phyloP scores from a whole-genome alignment of 53 echinoderm and acorn worm species.

The Astropecten irregularis region DNA sequence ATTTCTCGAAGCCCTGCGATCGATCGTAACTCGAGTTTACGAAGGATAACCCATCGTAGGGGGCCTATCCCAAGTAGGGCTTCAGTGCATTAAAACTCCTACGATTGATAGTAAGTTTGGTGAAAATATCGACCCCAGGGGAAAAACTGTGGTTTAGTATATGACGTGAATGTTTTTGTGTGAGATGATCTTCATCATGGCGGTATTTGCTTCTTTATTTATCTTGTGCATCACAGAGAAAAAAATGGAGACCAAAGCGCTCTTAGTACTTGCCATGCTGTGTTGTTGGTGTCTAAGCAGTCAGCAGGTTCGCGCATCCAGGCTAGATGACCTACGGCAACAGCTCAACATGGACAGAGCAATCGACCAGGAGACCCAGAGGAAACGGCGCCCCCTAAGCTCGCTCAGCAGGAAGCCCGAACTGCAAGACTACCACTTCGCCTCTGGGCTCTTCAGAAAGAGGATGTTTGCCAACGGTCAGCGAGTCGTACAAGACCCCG shows the following conservation, averaged over 20 bases:
- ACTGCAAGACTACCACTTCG: conserved; percentile 38
- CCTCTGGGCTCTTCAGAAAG: conserved; percentile 35
- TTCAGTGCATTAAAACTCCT: too few species aligned
- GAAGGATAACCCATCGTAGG: too few species aligned
- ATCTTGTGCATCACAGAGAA: too few species aligned
- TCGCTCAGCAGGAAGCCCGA: conserved; percentile 40
- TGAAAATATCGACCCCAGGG: too few species aligned
- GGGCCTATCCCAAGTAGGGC: too few species aligned
- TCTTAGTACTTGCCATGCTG: conserved; percentile 8
- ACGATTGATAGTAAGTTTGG: too few species aligned
- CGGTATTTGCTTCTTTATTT: too few species aligned
- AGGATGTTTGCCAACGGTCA: conserved; percentile 37
- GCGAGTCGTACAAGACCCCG: conserved; percentile 2
- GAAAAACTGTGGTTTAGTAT: too few species aligned
- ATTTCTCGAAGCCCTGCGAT: too few species aligned
- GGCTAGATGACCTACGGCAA: conserved; percentile 38
- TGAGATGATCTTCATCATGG: too few species aligned
- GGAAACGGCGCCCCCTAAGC: conserved; percentile 39
- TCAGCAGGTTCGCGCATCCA: conserved; percentile 25
- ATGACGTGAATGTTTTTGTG: too few species aligned
- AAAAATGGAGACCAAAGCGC: conserved; percentile 18
- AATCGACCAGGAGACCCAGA: conserved; percentile 24
- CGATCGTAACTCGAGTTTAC: too few species aligned
- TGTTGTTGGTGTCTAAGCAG: conserved; percentile 45
- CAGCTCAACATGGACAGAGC: conserved; percentile 8